Percentiles rank a stretch among this genome's conserved stretches.
Evolutionary conservation across 2,888 invertebrate species (phyloP).

Genomic region (Nomada lathburiana): DNA sequence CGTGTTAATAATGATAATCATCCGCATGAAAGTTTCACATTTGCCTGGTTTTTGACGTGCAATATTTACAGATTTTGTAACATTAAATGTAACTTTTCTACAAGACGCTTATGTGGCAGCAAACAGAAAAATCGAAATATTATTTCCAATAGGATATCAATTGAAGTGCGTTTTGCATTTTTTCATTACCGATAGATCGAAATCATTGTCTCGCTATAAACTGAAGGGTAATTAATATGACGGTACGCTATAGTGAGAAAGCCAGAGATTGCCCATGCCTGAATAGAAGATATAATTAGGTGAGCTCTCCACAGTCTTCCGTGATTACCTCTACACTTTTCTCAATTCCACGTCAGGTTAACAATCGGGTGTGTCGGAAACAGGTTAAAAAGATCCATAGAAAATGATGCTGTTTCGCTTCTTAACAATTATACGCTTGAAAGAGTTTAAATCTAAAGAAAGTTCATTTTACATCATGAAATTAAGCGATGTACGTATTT

Average conservation of each 20-base stretch:
- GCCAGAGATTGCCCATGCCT: conserved; percentile 64
- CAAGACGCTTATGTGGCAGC: not conserved
- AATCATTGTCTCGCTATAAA: not conserved
- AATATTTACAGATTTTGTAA: conserved; percentile 40
- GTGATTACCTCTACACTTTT: conserved; percentile 67
- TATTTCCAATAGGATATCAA: not conserved
- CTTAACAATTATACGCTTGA: not conserved
- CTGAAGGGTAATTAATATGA: conserved; percentile 3
- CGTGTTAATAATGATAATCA: conserved; percentile 19
- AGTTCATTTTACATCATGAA: conserved; percentile 36
- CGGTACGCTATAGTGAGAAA: conserved; percentile 27
- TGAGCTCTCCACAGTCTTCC: conserved; percentile 76
- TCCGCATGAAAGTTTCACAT: conserved; percentile 24
- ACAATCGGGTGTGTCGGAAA: conserved; percentile 55
- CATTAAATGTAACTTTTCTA: not conserved
- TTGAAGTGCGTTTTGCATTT: not conserved
- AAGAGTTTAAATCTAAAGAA: not conserved
- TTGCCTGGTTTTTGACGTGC: not conserved
- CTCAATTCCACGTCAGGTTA: conserved; percentile 66
- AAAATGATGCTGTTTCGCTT: not conserved
- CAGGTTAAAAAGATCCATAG: conserved; percentile 30
- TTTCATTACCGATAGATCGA: not conserved
- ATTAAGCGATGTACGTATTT: not conserved
- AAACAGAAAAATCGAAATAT: conserved; percentile 7
- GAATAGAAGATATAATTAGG: conserved; percentile 73